These are phyloP conservation scores for Aleiodes leptofemur DNA, from an alignment of 2,888 invertebrate genomes.

Conservation along the genomic window DNA sequence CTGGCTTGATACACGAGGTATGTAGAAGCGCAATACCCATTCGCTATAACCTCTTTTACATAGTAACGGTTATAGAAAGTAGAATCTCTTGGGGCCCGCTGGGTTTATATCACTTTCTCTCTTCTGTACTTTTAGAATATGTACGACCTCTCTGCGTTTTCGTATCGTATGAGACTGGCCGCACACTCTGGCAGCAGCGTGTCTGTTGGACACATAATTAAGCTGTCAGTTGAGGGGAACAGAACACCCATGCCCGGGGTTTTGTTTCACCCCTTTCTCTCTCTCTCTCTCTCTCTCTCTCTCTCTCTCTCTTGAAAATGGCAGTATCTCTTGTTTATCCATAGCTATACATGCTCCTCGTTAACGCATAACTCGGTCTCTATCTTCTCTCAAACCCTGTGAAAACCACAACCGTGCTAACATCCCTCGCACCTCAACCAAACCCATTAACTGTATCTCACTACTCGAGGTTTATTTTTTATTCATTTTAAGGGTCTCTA, in stretches of 20 bases:
- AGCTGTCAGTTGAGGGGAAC: conserved; percentile 58
- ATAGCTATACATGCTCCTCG: conserved; percentile 28
- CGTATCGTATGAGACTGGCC: conserved; percentile 36
- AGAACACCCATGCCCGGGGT: conserved; percentile 25
- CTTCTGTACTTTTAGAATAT: not conserved
- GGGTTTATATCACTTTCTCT: conserved; percentile 38
- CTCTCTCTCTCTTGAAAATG: conserved; percentile 2
- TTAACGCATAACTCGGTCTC: conserved; percentile 41
- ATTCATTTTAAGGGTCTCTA: too few species aligned
- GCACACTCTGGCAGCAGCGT: conserved; percentile 42
- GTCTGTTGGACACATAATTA: conserved; percentile 60
- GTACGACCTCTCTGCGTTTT: conserved; percentile 30
- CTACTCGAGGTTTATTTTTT: conserved; percentile 19
- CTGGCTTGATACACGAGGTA: not conserved
- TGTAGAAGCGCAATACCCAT: conserved; percentile 28
- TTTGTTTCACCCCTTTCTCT: conserved; percentile 28
- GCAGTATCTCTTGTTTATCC: conserved; percentile 24
- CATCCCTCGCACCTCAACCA: conserved; percentile 33
- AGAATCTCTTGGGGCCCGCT: conserved; percentile 40
- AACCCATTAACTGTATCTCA: conserved; percentile 29
- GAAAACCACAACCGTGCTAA: conserved; percentile 31
- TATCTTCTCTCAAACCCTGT: conserved; percentile 21
- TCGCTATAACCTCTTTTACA: conserved; percentile 47
- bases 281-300: too few species aligned
- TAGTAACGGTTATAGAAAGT: conserved; percentile 40